phyloP scores from a whole-genome alignment of 2,888 invertebrate genomes.

The Eucera pruinosa region DNA sequence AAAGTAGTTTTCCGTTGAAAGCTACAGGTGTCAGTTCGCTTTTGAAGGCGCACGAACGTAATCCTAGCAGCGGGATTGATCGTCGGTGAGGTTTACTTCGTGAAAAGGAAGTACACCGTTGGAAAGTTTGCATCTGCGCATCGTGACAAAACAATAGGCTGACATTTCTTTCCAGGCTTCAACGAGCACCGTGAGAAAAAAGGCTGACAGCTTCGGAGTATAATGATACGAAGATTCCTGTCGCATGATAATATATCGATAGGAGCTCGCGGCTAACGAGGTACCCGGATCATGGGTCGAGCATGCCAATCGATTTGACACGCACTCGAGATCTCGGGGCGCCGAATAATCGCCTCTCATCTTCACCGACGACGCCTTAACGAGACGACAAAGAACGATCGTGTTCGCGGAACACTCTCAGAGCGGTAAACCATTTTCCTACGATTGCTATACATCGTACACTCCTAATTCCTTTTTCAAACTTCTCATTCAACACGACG shows the following conservation, averaged over 20 bases:
- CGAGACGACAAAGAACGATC: slow-evolving; percentile 60
- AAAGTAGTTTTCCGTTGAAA: neutral
- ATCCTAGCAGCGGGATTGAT: slow-evolving; percentile 19
- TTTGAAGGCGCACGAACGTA: slow-evolving; percentile 1
- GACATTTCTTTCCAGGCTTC: slow-evolving; percentile 30
- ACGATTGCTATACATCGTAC: slow-evolving; percentile 13
- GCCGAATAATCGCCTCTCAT: slow-evolving; percentile 67
- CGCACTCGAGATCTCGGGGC: slow-evolving; percentile 58
- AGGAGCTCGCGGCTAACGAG: slow-evolving; percentile 62
- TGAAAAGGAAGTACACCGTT: slow-evolving; percentile 15
- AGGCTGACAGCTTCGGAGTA: slow-evolving; percentile 25
- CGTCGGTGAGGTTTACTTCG: neutral
- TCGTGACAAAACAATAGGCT: slow-evolving; percentile 40
- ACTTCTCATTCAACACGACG: neutral
- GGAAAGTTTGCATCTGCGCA: slow-evolving; percentile 29
- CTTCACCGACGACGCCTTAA: slow-evolving; percentile 59
- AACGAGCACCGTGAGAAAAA: slow-evolving; percentile 33
- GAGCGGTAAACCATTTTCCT: slow-evolving; percentile 22
- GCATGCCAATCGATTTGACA: slow-evolving; percentile 67
- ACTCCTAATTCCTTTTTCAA: neutral
- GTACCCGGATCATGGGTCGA: slow-evolving; percentile 61
- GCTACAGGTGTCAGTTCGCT: neutral
- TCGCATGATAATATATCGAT: slow-evolving; percentile 64
- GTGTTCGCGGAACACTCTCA: slow-evolving; percentile 16
- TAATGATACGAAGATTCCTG: slow-evolving; percentile 52